Evolutionary conservation across 2,113 vertebrate genomes (phyloP).

Genomic region (Benitochromis conjunctus): DNA sequence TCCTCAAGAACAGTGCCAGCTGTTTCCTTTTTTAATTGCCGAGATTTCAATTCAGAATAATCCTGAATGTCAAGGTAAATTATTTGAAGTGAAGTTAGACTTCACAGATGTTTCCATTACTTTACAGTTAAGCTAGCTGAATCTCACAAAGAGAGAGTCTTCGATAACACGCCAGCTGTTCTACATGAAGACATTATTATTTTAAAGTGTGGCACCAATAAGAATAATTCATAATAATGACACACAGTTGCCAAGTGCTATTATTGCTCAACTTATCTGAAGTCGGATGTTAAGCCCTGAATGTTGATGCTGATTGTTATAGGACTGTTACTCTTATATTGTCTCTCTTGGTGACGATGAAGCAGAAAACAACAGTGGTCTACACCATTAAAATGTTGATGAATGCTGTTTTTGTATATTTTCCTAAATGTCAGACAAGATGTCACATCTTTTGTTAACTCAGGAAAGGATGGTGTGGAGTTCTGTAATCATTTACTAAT

Average conservation of each 20-base stretch:
- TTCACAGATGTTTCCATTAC: conserved; percentile 53
- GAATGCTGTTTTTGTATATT: not conserved
- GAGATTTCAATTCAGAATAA: conserved; percentile 51
- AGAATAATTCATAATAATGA: conserved; percentile 6
- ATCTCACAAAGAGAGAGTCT: conserved; percentile 60
- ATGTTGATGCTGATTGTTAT: not conserved
- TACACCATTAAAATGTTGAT: not conserved
- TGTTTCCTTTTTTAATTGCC: conserved; percentile 42
- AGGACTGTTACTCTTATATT: not conserved
- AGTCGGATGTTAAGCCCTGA: conserved; percentile 1
- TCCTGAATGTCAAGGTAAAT: conserved; percentile 38
- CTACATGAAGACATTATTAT: conserved; percentile 30
- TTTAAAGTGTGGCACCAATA: not conserved
- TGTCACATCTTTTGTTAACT: not conserved
- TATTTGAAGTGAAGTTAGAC: conserved; percentile 58
- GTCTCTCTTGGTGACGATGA: not conserved
- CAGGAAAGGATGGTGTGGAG: not conserved
- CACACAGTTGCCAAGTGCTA: not conserved
- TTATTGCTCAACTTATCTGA: conserved; percentile 5
- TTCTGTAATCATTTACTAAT: not conserved
- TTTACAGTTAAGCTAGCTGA: conserved; percentile 74
- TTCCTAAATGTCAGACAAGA: not conserved
- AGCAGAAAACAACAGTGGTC: not conserved
- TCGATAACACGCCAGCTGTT: conserved; percentile 65
- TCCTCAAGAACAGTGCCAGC: not conserved